Base-by-base conservation (phyloP, 2,888 invertebrate species). In the Cepaea hortensis region DNA sequence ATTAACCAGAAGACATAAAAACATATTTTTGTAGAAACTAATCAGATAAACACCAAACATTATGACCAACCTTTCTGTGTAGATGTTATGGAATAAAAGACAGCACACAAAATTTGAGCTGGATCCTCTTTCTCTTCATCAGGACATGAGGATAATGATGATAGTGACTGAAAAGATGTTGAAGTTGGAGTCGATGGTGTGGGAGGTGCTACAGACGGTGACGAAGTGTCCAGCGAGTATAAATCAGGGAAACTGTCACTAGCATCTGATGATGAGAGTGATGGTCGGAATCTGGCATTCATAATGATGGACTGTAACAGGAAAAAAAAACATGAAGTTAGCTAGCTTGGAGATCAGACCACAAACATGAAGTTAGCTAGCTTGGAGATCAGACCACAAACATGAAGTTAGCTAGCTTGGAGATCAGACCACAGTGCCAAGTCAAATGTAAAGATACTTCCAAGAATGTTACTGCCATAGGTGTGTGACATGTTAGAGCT, bases 51-150 rank as follows among this genome's bases (percentile, higher is more conserved):
- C 6, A 55, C 55, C 11, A 46, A n/a, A 68, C 15, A 35, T 23
- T 13, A 75, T 61, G 2, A 76, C 77, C 72, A 55, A 95, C 96
- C 96, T 94, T 95, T 95, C 94, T 96, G 96, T 46, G 96, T 96
- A 3, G 96, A 96, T 20, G 96, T 95, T 86, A 97, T 96, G 2
- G 96, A 96, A 93, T 96, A 96, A 93, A 96, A 96, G 88, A 96
- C 95, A 46, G 96, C 96, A 48, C 96, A 95, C 89, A 95, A 95
- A 85, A 96, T 95, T 89, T 95, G 94, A 62, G 93, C 90, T 23
- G 95, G 94, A 91, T 96, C 95, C 93, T 96, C 96, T 35, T 86
- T 81, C 18, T 88, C 88, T n/a, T 90, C 89, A 11, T 90, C 89
- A 18, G 35, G 13, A 77, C 65, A 77, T 23, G 84, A 46, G 13